These are phyloP conservation scores for Pteromalus puparum DNA, from an alignment of 1,140 invertebrate genomes.

Conservation along the genomic window DNA sequence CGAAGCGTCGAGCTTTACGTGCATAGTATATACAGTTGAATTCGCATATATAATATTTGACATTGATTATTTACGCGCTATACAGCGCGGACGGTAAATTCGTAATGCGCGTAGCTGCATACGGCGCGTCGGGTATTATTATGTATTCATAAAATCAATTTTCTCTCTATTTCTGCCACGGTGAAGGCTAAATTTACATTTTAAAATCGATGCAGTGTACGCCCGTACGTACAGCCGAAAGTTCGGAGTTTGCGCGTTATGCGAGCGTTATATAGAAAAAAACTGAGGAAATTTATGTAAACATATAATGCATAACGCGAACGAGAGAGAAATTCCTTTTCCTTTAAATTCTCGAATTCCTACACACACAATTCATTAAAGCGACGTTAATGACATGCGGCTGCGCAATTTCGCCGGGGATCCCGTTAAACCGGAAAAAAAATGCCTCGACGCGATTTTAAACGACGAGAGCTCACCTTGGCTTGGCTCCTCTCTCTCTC, in stretches of 20 bases:
- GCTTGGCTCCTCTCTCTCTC: neutral
- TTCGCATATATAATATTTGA: too few species aligned
- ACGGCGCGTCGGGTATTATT: neutral
- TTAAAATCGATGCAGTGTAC: neutral
- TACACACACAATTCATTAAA: neutral
- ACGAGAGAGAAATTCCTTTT: neutral
- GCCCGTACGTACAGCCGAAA: too few species aligned
- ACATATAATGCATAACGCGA: neutral
- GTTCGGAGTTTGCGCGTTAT: too few species aligned
- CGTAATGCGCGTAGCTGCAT: neutral
- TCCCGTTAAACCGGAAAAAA: neutral
- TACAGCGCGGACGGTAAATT: neutral
- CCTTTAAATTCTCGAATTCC: neutral
- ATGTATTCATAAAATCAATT: constrained; percentile 12
- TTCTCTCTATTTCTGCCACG: constrained; percentile 29
- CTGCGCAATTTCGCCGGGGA: neutral
- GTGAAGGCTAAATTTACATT: constrained; percentile 31
- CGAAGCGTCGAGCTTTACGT: neutral
- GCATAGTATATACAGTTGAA: too few species aligned
- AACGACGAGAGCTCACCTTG: neutral
- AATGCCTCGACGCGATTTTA: neutral
- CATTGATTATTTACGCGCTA: neutral
- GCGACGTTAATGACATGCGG: neutral
- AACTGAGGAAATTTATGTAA: neutral
- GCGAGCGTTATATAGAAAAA: neutral